Base-by-base conservation (phyloP, 2,888 invertebrate genomes). In the Suillia variegata region DNA sequence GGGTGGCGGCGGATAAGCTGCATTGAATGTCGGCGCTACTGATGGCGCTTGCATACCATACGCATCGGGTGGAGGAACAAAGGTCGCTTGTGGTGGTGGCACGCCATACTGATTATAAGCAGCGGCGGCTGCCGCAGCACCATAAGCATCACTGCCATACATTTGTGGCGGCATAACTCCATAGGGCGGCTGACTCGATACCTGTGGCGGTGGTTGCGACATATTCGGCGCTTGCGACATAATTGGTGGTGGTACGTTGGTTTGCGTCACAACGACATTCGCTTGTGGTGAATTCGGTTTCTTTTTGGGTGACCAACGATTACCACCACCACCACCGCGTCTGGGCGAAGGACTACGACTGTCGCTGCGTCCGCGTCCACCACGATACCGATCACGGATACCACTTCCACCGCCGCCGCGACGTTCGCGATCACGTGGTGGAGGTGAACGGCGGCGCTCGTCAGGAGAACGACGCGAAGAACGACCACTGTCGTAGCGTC, bases 241-340 rank as follows among this genome's bases (percentile, higher is more conserved):
- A n/a, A n/a, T n/a, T n/a, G n/a, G n/a, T 15, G 34, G 6, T 52
- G n/a, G n/a, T n/a, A n/a, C n/a, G n/a, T n/a, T n/a, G n/a, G n/a
- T n/a, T n/a, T n/a, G n/a, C n/a, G n/a, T n/a, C n/a, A n/a, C n/a
- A 4, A 38, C 15, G 38, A n/a, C 3, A 4, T 20, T 45, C 3
- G 8, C 56, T 6, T 66, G 64, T 17, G 71, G 73, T 2, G 74
- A 70, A 26, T 48, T 67, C 1, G 70, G 70, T 56, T 72, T 72
- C 38, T 72, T 80, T 51, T 79, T 80, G 2, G 80, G 79, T 1
- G 80, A 80, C 80, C 80, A 80, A 12, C 78, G 75, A 2, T 69
- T 70, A 26, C 71, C 67, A 53, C 70, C 70, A 1, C 74, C 68
- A 15, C 73, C 69, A 48, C 73, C 66, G 12, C 79, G 72, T 1